Base-by-base conservation (phyloP, 1,140 invertebrate species). In the Macrostomum lignano region DNA sequence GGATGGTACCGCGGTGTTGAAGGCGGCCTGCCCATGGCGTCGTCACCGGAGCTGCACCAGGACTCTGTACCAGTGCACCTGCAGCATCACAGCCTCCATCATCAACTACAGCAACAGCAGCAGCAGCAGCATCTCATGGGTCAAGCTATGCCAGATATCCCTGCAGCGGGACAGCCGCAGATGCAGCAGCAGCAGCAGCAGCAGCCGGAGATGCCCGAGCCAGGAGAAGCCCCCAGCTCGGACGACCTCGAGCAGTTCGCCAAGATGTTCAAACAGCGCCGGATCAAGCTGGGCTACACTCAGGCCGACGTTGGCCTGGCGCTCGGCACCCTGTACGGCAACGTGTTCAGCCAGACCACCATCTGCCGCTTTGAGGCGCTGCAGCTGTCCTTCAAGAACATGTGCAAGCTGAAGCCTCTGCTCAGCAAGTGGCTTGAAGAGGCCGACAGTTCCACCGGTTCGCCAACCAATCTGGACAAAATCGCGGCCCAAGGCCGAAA, bases 351-450 rank as follows among this genome's bases (percentile, higher is more conserved):
- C 25, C 91, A 98, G 62, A 98, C 91, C 36, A 98, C 91, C 33
- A 96, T 98, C 58, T 98, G 91, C 61, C 69, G 91, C 46, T 98
- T 98, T 62, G 91, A 98, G 65, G 91, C 91, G 39, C 62, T 98
- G 40, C 88, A 98, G 56, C 63, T 98, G 41, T 88, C 79, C 60
- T 96, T 96, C 65, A 96, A 96, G 59, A 96, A 98, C 58, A 96
- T 98, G 88, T 98, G 86, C 66, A 96, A 96, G 60, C 63, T 96
- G 51, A 96, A 94, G 62, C 91, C 91, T 21, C 62, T 98, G 38
- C 65, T 96, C 29, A 81, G 88, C 51, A 96, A 96, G 61, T 98
- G 88, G 91, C 64, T 98, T 20, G 86, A 96, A 57, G 88, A 98
- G 55, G 88, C 91, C 7, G 86, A 81, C 39, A 79, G 84, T 9